Percentiles rank a stretch among this genome's conserved stretches.
Conservation (phyloP, 2,888 invertebrate genomes). For the Drosophila nr. fundita region DNA sequence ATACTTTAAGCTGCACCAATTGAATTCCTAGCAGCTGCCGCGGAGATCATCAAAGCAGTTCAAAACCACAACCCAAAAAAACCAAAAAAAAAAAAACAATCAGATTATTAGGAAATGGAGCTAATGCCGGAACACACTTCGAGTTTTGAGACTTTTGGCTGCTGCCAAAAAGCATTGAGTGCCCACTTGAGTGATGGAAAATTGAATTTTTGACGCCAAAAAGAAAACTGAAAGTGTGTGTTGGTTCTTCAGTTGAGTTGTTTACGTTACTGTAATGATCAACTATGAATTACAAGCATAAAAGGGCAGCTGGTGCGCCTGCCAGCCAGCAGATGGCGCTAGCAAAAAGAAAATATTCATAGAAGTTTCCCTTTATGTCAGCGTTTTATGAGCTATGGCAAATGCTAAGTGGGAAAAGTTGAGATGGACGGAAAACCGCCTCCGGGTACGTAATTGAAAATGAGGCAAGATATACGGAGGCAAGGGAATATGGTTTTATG, state of each 20-base stretch:
- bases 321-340: slow-evolving; percentile 45
- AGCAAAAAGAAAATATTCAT: neutral
- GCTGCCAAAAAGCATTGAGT: slow-evolving; percentile 47
- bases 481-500: neutral
- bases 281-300: slow-evolving; percentile 29
- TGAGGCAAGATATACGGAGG: neutral
- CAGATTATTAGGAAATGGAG: slow-evolving; percentile 56
- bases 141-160: slow-evolving; percentile 14
- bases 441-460: neutral
- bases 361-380: slow-evolving; percentile 2
- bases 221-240: slow-evolving; percentile 15
- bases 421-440: neutral
- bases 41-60: slow-evolving; percentile 56
- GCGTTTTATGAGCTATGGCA: slow-evolving; percentile 22
- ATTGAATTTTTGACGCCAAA: slow-evolving; percentile 49
- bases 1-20: slow-evolving; percentile 61
- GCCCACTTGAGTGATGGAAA: slow-evolving; percentile 67
- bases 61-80: slow-evolving; percentile 22
- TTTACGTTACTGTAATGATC: slow-evolving; percentile 40
- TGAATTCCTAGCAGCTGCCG: slow-evolving; percentile 69
- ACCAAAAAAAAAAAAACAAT: neutral
- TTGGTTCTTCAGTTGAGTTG: slow-evolving; percentile 19
- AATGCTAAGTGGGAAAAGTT: slow-evolving; percentile 10
- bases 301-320: slow-evolving; percentile 10
- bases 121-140: slow-evolving; percentile 52